A percentile compares a stretch with the other conserved stretches of the same genome.
Conservation (phyloP, 2,113 vertebrate species). For the Anguilla rostrata region DNA sequence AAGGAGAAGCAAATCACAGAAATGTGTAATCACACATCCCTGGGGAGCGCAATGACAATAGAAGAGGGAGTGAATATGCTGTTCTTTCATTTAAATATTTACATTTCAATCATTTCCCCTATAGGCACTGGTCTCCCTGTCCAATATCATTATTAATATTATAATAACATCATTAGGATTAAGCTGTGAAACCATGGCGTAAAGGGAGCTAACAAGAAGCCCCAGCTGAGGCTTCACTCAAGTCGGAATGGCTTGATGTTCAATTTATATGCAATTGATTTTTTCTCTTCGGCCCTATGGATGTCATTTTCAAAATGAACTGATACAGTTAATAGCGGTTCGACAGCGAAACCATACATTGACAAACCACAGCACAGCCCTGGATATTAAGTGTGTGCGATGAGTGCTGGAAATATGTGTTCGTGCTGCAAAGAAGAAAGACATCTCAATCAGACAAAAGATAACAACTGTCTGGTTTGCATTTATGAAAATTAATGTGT, state of each 20-base stretch:
- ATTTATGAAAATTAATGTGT: background rate
- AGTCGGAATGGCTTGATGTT: background rate
- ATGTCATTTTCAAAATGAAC: background rate
- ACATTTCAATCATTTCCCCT: conserved; percentile 1
- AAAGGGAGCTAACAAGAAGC: background rate
- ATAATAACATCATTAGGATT: background rate
- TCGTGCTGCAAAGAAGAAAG: background rate
- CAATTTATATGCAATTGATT: conserved; percentile 1
- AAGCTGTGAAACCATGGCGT: background rate
- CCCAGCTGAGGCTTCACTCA: background rate
- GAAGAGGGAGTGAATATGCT: background rate
- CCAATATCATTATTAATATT: background rate
- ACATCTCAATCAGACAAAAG: no score
- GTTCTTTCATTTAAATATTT: conserved; percentile 7
- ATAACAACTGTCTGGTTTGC: background rate
- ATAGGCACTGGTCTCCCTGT: background rate
- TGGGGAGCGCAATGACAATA: background rate
- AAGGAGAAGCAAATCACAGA: background rate
- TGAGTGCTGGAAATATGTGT: background rate
- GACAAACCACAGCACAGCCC: background rate
- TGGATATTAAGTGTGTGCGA: background rate
- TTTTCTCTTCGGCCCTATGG: background rate
- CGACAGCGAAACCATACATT: background rate
- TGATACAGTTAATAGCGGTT: background rate
- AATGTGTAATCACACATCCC: background rate